Conservation (phyloP, 53 echinoderm and acorn worm species). For the Paracentrotus lividus region DNA sequence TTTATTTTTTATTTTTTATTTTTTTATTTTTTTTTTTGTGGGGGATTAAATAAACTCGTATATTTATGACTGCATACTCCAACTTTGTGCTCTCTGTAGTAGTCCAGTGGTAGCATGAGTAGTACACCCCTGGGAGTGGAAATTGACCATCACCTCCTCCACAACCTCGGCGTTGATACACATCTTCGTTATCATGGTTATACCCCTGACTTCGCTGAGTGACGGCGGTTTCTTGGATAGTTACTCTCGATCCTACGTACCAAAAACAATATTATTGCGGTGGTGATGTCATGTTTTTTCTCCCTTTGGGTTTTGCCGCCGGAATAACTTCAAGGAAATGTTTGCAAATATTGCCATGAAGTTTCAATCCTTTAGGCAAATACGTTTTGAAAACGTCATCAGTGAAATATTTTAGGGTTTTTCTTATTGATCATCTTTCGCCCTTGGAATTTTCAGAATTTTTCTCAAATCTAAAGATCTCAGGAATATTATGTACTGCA, state of each 20-base stretch:
- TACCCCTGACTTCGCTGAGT: not conserved
- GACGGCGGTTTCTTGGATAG: not conserved
- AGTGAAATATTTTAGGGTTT: slow-evolving; percentile 5
- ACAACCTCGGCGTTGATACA: slow-evolving; percentile 23
- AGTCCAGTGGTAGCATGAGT: too few relatives aligned
- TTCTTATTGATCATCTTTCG: too few relatives aligned
- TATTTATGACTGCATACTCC: not conserved
- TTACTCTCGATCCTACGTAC: not conserved
- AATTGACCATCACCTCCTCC: slow-evolving; percentile 23
- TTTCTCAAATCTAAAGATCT: too few relatives aligned
- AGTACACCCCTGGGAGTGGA: slow-evolving; percentile 35
- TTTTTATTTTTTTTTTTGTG: too few relatives aligned
- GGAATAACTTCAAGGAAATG: not conserved
- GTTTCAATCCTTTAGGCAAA: slow-evolving; percentile 33
- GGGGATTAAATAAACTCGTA: not conserved
- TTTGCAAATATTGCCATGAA: not conserved
- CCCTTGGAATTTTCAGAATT: too few relatives aligned
- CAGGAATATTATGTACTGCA: too few relatives aligned
- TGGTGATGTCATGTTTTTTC: slow-evolving; percentile 13
- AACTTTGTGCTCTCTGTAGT: not conserved
- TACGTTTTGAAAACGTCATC: slow-evolving; percentile 11
- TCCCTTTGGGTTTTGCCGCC: not conserved
- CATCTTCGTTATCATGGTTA: slow-evolving; percentile 18
- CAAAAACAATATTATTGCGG: slow-evolving; percentile 36
- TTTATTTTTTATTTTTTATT: too few relatives aligned